A percentile compares a stretch with the other conserved stretches of the same genome.
Evolutionary conservation across 2,797 vertebrate species (phyloP).

Genomic region (Podarcis siculus): DNA sequence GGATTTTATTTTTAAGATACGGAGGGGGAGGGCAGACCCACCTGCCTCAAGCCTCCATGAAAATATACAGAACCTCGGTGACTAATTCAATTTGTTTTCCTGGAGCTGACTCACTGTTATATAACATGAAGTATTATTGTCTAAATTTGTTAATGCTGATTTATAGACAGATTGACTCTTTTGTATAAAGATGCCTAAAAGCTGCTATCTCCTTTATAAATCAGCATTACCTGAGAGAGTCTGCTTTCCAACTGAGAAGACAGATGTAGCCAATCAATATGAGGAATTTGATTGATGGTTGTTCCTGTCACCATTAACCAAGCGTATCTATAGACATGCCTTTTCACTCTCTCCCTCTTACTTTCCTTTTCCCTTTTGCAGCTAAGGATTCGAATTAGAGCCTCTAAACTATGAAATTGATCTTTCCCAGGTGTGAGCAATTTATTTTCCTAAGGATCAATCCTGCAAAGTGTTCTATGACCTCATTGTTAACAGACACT

Average conservation of each 20-base stretch:
- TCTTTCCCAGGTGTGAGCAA: conserved; percentile 40
- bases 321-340: conserved; percentile 22
- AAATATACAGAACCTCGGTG: conserved; percentile 66
- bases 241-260: conserved; percentile 62
- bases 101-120: conserved; percentile 66
- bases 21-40: conserved; percentile 33
- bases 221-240: conserved; percentile 56
- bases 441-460: conserved; percentile 36
- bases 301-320: conserved; percentile 51
- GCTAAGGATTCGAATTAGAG: conserved; percentile 47
- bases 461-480: not conserved
- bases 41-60: conserved; percentile 55
- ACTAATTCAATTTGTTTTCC: conserved; percentile 67
- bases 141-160: conserved; percentile 74
- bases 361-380: conserved; percentile 40
- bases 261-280: conserved; percentile 65
- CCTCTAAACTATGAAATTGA: conserved; percentile 55
- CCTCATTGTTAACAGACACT: not conserved
- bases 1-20: conserved; percentile 71
- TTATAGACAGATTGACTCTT: conserved; percentile 62
- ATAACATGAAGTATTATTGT: conserved; percentile 67
- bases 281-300: conserved; percentile 65
- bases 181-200: conserved; percentile 66
- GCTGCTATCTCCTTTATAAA: conserved; percentile 63
- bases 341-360: conserved; percentile 22